Conservation (phyloP, 2,797 vertebrate genomes). For the Sebastes itinus region DNA sequence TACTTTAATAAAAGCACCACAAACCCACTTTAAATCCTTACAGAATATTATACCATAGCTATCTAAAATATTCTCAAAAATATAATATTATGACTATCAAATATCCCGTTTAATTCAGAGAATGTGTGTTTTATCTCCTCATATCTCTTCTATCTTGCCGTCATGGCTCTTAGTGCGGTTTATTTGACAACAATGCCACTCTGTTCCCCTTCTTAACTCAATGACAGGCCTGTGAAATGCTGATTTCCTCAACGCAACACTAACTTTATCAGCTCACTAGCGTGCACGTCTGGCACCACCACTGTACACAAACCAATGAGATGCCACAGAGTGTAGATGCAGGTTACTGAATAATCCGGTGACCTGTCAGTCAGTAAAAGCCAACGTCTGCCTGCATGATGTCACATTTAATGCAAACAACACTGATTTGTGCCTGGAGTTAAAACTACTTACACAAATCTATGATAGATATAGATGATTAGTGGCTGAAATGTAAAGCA, state of each 20-base stretch:
- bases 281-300: background rate
- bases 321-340: conserved; percentile 4
- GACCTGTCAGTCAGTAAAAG: conserved; percentile 25
- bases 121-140: background rate
- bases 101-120: accelerated
- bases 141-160: background rate
- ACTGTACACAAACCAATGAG: conserved; percentile 5
- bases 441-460: no score
- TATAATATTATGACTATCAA: background rate
- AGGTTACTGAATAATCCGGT: conserved; percentile 62
- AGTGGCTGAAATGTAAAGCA: background rate
- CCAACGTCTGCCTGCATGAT: background rate
- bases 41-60: no score
- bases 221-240: background rate
- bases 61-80: no score
- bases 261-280: background rate
- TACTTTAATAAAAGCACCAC: background rate
- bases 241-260: background rate
- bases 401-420: background rate
- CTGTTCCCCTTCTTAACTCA: background rate
- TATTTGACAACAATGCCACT: background rate
- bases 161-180: background rate
- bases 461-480: background rate
- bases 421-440: background rate
- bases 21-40: background rate